phyloP scores from a whole-genome alignment of 92 coral and sea anemone species.

The Epizoanthus illoricatus region DNA sequence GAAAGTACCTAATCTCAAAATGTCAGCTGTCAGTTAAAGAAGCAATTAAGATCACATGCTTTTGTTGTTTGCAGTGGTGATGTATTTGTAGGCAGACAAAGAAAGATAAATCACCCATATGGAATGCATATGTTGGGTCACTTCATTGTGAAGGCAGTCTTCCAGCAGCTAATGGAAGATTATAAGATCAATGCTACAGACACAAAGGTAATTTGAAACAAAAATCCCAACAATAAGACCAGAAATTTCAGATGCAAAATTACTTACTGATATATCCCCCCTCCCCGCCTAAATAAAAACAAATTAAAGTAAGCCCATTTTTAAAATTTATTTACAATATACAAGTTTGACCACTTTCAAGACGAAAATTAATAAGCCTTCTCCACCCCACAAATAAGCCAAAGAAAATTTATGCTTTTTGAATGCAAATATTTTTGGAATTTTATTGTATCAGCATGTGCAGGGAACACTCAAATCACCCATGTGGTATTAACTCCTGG shows the following conservation, averaged over 20 bases:
- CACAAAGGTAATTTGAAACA: slow-evolving; percentile 54
- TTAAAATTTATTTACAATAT: too few relatives aligned
- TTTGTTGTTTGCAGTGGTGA: slow-evolving; percentile 73
- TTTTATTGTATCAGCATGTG: too few relatives aligned
- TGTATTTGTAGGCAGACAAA: slow-evolving; percentile 89
- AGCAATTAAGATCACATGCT: too few relatives aligned
- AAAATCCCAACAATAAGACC: neutral
- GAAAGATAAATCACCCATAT: slow-evolving; percentile 64
- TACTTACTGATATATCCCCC: neutral
- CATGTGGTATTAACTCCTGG: too few relatives aligned
- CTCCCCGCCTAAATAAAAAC: neutral
- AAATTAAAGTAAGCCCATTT: too few relatives aligned
- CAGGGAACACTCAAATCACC: too few relatives aligned
- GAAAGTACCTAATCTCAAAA: too few relatives aligned
- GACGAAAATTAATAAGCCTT: too few relatives aligned
- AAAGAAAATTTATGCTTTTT: neutral
- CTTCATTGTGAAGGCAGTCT: slow-evolving; percentile 76
- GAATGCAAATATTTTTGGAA: too few relatives aligned
- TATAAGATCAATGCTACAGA: slow-evolving; percentile 67
- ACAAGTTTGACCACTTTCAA: too few relatives aligned
- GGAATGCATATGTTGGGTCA: slow-evolving; percentile 93
- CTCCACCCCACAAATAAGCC: too few relatives aligned
- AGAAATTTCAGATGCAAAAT: neutral
- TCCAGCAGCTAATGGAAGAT: slow-evolving; percentile 82
- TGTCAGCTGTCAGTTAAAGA: neutral